Base-by-base conservation (phyloP, 2,113 vertebrate species). In the Eolophus roseicapilla region DNA sequence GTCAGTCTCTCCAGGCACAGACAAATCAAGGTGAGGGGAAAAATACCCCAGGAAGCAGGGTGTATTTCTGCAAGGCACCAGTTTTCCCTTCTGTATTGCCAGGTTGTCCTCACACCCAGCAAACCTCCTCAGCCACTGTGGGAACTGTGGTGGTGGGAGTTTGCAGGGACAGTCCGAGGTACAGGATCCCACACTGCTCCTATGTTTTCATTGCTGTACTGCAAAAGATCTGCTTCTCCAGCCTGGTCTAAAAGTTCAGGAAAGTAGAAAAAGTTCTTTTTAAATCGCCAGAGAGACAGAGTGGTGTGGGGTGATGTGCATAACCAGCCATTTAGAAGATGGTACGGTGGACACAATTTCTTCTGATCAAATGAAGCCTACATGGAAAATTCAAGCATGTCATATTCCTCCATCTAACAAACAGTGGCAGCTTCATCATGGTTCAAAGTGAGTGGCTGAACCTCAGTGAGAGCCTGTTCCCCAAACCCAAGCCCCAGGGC, bases 191-290 rank as follows among this genome's bases (percentile, higher is more conserved):
- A 50, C 23, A 2, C 43, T 18, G 17, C 60, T 79, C 41, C 47
- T 31, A 9, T 0, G 0, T 17, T 41, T 62, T 49, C 33, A 19
- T 14, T 1, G 2, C 4, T 44, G 10, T 50, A 64, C 59, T 90
- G 62, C 12, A 28, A 43, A 90, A 75, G 18, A 55, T 62, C 46
- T 67, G 49, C 60, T 62, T 60, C 43, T 64, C 29, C 49, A 85
- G 28, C 21, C n/a, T 50, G 24, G 29, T 50, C 29, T 53, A 25
- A 59, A 78, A 90, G 46, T 46, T 88, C 41, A 55, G 21, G 16
- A 46, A 95, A 67, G 64, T 2, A 37, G n/a, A 60, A 86, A 35
- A 77, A 64, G 39, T 17, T 71, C 7, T 17, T 21, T 37, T 75
- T 27, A 62, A 92, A 63, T 46, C 70, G 20, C 27, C 46, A 43